phyloP scores from a whole-genome alignment of 2,113 vertebrate species.

The Macaca nemestrina region DNA sequence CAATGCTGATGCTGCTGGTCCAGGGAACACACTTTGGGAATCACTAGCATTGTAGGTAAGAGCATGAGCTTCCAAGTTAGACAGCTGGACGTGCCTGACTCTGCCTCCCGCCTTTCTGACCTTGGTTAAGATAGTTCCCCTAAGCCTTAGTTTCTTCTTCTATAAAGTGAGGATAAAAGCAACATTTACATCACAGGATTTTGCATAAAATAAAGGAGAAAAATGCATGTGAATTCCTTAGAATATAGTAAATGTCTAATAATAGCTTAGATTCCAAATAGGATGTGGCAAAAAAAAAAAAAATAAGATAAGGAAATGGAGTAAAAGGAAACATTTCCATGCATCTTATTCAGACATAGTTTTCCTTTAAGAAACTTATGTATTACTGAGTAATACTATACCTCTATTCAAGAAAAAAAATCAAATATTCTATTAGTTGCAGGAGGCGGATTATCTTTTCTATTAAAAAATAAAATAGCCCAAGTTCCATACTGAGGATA shows the following conservation, averaged over 20 bases:
- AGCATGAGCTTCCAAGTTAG: not conserved
- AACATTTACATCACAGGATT: not conserved
- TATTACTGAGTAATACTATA: not conserved
- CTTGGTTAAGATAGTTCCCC: not conserved
- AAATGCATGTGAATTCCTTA: not conserved
- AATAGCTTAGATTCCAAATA: not conserved
- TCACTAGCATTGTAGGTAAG: not conserved
- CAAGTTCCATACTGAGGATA: not conserved
- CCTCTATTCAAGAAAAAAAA: not conserved
- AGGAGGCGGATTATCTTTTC: not conserved
- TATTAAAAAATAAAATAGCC: not conserved
- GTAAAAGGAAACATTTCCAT: not conserved
- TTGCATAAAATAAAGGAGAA: constrained; percentile 12
- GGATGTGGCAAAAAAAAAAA: not conserved
- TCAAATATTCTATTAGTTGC: not conserved
- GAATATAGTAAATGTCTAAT: not conserved
- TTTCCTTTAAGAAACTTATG: not conserved
- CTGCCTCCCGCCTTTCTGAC: not conserved
- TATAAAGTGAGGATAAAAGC: not conserved
- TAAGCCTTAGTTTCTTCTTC: not conserved
- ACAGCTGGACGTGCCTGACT: not conserved
- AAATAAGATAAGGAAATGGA: not conserved
- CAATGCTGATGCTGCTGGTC: too few relatives aligned
- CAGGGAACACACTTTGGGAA: not conserved
- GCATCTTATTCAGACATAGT: not conserved